phyloP scores from a whole-genome alignment of 2,888 invertebrate genomes.

The Podabrus alpinus region DNA sequence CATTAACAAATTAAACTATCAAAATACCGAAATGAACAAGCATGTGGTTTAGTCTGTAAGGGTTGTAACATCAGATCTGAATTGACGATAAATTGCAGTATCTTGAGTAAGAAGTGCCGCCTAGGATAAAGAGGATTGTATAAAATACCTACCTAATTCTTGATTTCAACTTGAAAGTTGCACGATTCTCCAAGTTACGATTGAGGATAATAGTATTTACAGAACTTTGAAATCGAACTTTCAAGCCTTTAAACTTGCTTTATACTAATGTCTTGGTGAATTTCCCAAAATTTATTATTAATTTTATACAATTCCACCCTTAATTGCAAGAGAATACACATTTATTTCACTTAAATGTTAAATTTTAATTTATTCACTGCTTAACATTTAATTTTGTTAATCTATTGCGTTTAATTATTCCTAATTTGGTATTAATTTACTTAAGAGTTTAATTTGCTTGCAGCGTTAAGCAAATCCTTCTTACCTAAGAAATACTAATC shows the following conservation, averaged over 20 bases:
- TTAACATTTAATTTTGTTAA: constrained; percentile 10
- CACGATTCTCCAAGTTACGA: constrained; percentile 25
- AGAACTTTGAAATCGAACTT: constrained; percentile 16
- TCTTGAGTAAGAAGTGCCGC: constrained; percentile 16
- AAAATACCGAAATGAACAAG: constrained; percentile 20
- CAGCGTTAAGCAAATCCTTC: neutral
- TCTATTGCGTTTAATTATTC: constrained; percentile 11
- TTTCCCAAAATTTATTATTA: neutral
- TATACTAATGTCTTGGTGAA: constrained; percentile 7
- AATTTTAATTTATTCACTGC: constrained; percentile 18
- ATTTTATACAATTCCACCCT: neutral
- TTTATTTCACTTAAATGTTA: neutral
- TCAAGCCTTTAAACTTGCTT: constrained; percentile 24
- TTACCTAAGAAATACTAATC: neutral
- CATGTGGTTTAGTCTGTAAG: constrained; percentile 19
- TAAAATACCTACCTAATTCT: constrained; percentile 24
- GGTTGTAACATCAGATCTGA: constrained; percentile 22
- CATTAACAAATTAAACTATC: constrained; percentile 28
- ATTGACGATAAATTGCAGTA: constrained; percentile 26
- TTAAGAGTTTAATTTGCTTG: constrained; percentile 6
- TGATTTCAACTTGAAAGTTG: constrained; percentile 27
- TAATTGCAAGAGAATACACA: neutral
- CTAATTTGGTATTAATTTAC: constrained; percentile 17
- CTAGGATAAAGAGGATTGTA: constrained; percentile 17
- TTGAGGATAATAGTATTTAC: constrained; percentile 24